These are phyloP conservation scores for Xanthorhoe spadicearia DNA, from an alignment of 2,888 invertebrate genomes.

Conservation along the genomic window DNA sequence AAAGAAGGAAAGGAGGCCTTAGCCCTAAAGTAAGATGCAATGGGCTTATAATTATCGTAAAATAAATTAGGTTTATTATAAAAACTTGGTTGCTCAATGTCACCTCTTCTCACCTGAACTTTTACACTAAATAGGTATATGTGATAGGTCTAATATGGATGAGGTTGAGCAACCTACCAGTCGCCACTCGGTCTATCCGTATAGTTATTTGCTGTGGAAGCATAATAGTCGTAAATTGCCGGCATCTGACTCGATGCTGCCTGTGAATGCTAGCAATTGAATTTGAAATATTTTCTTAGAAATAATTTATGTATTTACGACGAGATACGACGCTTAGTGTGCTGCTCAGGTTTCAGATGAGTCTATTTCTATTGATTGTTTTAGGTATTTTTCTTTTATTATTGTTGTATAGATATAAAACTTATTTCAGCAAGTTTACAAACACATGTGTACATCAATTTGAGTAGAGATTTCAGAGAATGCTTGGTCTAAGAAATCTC, in stretches of 20 bases:
- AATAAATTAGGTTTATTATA: no score
- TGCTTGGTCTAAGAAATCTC: neutral
- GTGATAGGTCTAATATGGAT: neutral
- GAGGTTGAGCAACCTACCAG: neutral
- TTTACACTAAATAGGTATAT: no score
- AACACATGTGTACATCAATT: no score
- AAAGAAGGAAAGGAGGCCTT: no score
- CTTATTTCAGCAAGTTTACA: no score
- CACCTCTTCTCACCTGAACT: no score
- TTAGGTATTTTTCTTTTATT: neutral
- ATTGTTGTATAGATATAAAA: no score
- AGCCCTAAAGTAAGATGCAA: no score
- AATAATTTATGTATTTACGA: slow-evolving; percentile 9
- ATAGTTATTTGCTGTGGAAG: slow-evolving; percentile 43
- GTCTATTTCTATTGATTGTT: neutral
- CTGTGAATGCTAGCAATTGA: slow-evolving; percentile 22
- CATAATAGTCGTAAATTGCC: slow-evolving; percentile 46
- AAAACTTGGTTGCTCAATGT: no score
- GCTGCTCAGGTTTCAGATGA: neutral
- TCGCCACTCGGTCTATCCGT: neutral
- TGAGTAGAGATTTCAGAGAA: no score
- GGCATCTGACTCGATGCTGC: slow-evolving; percentile 27
- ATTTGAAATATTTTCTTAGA: slow-evolving; percentile 25
- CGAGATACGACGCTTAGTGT: neutral
- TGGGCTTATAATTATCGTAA: no score